These are phyloP conservation scores for Andrena minutula DNA, from an alignment of 2,888 invertebrate genomes.

Conservation along the genomic window DNA sequence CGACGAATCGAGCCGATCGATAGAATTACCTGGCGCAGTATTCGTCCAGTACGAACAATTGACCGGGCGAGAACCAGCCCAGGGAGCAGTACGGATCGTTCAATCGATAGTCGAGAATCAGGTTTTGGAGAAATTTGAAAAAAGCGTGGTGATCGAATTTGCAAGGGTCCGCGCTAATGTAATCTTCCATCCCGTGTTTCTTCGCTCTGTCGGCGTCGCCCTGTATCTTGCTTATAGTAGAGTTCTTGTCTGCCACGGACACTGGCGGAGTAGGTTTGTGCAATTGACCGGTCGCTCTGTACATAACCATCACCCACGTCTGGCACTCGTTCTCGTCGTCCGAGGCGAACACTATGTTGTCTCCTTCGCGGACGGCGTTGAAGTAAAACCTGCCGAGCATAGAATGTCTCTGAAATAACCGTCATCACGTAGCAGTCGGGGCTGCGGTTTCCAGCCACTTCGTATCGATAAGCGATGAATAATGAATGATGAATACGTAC, in stretches of 20 bases:
- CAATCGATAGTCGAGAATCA: constrained; percentile 97
- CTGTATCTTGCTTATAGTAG: constrained; percentile 94
- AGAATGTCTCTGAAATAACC: background rate
- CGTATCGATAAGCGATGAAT: background rate
- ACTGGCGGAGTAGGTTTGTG: constrained; percentile 99
- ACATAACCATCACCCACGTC: constrained; percentile 99
- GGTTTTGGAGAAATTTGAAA: constrained; percentile 96
- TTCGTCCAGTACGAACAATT: constrained; percentile 99
- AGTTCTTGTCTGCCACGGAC: constrained; percentile 93
- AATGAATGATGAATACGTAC: background rate
- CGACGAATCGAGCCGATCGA: background rate
- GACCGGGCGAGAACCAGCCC: constrained; percentile 99
- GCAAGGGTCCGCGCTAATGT: constrained; percentile 99
- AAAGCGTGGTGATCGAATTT: constrained; percentile 97
- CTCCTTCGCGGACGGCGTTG: constrained; percentile 99
- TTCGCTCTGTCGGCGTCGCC: constrained; percentile 98
- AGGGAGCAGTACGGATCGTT: constrained; percentile 99
- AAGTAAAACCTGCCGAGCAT: constrained; percentile 92
- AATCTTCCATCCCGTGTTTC: constrained; percentile 99
- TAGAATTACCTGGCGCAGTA: constrained; percentile 92
- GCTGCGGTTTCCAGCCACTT: background rate
- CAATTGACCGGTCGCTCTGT: constrained; percentile 99
- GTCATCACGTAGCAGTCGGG: background rate
- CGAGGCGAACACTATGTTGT: constrained; percentile 97
- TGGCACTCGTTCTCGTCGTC: constrained; percentile 99